Evolutionary conservation across 1,140 invertebrate species (phyloP).

Genomic region (Drosophila cardini): DNA sequence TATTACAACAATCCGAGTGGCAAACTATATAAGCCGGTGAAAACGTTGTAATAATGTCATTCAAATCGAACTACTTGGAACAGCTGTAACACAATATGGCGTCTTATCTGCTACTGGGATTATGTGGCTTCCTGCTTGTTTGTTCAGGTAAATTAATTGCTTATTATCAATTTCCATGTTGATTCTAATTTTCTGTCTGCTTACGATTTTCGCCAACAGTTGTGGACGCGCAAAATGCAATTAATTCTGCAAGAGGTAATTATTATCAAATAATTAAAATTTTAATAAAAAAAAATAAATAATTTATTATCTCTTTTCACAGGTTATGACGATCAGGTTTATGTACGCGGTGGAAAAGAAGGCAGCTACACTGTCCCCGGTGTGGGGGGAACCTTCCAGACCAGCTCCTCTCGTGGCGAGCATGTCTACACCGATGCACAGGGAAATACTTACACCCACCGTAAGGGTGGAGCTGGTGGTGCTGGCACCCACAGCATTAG

Average conservation of each 20-base stretch:
- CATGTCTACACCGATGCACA: neutral
- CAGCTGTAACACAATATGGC: slow-evolving; percentile 12
- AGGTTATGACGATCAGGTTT: neutral
- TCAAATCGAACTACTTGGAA: slow-evolving; percentile 4
- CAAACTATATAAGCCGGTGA: slow-evolving; percentile 35
- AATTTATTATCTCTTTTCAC: neutral
- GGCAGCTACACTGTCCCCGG: slow-evolving; percentile 11
- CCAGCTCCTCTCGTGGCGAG: neutral
- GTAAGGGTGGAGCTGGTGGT: neutral
- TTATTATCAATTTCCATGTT: neutral
- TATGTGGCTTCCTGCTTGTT: slow-evolving; percentile 22
- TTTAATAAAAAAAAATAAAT: too few relatives aligned
- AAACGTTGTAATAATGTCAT: slow-evolving; percentile 7
- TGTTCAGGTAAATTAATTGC: slow-evolving; percentile 27
- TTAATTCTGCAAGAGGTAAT: too few relatives aligned
- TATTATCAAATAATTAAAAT: too few relatives aligned
- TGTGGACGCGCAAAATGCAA: slow-evolving; percentile 27
- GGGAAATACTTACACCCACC: neutral
- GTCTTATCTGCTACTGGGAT: slow-evolving; percentile 24
- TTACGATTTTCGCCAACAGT: neutral
- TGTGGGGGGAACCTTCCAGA: neutral
- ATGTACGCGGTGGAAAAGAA: neutral
- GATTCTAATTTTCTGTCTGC: neutral
- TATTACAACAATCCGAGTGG: neutral
- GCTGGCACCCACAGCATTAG: slow-evolving; percentile 44